A percentile compares a stretch with the other conserved stretches of the same genome.
These are phyloP conservation scores for Rhinoraja longicauda DNA, from an alignment of 2,797 vertebrate species.

Conservation along the genomic window DNA sequence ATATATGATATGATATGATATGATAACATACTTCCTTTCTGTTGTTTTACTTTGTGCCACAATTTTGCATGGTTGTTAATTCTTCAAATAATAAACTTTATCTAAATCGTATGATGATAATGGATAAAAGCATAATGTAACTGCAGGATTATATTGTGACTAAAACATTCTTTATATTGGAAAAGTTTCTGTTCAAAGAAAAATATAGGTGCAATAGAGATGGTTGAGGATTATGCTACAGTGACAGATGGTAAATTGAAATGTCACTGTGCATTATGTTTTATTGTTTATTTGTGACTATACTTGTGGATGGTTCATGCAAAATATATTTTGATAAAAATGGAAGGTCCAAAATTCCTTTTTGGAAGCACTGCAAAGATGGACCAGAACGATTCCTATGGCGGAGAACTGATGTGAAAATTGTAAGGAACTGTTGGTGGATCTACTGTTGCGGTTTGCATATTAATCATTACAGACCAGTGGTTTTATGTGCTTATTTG, in stretches of 20 bases:
- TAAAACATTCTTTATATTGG: neutral
- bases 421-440: neutral
- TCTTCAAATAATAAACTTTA: neutral
- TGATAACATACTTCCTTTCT: neutral
- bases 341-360: neutral
- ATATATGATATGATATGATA: too few species aligned
- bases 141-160: neutral
- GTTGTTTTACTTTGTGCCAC: neutral
- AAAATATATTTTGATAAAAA: neutral
- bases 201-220: neutral
- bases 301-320: neutral
- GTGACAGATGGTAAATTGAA: neutral
- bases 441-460: neutral
- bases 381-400: neutral
- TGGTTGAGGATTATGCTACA: neutral
- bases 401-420: neutral
- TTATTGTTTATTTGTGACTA: neutral
- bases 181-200: neutral
- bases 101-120: neutral
- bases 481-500: neutral
- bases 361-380: neutral
- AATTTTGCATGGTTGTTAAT: neutral
- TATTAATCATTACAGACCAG: neutral
- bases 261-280: conserved; percentile 4
- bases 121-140: neutral